Base-by-base conservation (phyloP, 2,888 invertebrate species). In the Drosophila barbarae region DNA sequence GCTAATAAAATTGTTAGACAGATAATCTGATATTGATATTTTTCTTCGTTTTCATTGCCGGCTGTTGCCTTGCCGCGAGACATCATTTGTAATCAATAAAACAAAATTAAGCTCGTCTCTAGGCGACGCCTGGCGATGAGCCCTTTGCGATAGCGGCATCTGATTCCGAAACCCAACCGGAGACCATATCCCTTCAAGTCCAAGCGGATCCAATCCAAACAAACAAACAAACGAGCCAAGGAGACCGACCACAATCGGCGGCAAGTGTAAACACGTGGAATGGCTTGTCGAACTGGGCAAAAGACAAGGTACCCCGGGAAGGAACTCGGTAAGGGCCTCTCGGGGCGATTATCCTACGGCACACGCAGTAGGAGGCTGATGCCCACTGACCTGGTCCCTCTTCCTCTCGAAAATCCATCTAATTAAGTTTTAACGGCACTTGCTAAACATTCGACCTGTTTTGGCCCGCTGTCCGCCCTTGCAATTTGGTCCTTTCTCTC, bases 1-100 rank as follows among this genome's bases (percentile, higher is more conserved):
- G 53, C 73, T 84, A 83, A 85, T 83, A 81, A 83, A 81, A 83
- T 81, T 75, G 84, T 85, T 84, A 81, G 77, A 77, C 66, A 76
- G 77, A 71, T 72, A 64, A 79, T 71, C 72, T 69, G 60, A 68
- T 77, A 56, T 61, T 70, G 78, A 83, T 84, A 72, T 68, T 51
- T 44, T 60, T 30, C 28, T 15, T 34, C 34, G 13, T 47, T 26
- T 23, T 34, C 65, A 65, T 60, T 47, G 63, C 38, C 46, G 21
- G 34, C 44, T 44, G 34, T 54, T 32, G 57, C 18, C 52, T 23
- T 64, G 76, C 36, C 74, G 60, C 71, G 69, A 58, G 72, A 67
- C 84, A 85, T 84, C 71, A 83, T 83, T 84, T 83, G 85, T 83
- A 81, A 85, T 84, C 82, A 85, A 83, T 83, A 84, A 85, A 83